Percentiles rank a stretch among this genome's conserved stretches.
These are phyloP conservation scores for Maylandia zebra DNA, from an alignment of 2,113 vertebrate species.

Conservation along the genomic window DNA sequence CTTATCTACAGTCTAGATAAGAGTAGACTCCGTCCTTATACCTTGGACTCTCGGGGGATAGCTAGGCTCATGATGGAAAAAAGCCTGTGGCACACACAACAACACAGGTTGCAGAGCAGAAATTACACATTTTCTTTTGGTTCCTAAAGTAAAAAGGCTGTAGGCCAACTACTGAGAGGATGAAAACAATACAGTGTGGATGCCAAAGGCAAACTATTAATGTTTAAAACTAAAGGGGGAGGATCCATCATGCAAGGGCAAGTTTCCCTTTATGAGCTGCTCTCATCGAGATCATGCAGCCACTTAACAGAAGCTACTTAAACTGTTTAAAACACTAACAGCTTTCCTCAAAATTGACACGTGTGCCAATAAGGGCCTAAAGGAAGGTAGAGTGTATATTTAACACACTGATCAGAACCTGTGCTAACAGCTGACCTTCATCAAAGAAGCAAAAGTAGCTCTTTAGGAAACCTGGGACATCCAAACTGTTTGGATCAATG, in stretches of 20 bases:
- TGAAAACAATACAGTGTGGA: not conserved
- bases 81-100: not conserved
- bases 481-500: not conserved
- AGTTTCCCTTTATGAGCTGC: not conserved
- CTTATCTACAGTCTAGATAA: not conserved
- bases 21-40: not conserved
- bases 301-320: not conserved
- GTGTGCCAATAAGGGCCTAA: not conserved
- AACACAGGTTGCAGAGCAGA: not conserved
- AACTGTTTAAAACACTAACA: not conserved
- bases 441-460: not conserved
- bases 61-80: not conserved
- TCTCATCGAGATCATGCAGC: not conserved
- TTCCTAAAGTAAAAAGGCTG: not conserved
- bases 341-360: not conserved
- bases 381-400: not conserved
- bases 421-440: not conserved
- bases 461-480: not conserved
- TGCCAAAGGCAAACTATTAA: not conserved
- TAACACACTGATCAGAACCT: not conserved
- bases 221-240: not conserved
- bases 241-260: not conserved
- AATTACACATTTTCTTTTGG: not conserved
- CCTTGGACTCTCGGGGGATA: not conserved
- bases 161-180: not conserved